Evolutionary conservation across 64 coral and sea anemone genomes (phyloP).

Genomic region (Montipora cactus): DNA sequence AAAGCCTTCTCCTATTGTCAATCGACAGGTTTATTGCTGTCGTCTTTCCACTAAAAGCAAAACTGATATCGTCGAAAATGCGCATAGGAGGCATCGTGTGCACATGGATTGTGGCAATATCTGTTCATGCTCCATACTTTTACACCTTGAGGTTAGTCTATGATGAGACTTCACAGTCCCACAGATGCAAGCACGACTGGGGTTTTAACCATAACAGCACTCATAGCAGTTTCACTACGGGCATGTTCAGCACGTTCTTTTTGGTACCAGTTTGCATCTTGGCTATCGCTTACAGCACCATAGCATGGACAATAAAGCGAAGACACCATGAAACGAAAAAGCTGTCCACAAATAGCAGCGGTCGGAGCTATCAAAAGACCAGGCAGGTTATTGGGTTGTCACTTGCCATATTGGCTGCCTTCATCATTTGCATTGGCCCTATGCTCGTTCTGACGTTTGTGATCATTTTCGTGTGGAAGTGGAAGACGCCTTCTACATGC

Average conservation of each 20-base stretch:
- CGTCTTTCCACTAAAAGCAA: constrained; percentile 23
- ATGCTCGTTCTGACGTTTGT: neutral
- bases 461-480: neutral
- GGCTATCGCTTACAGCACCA: neutral
- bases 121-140: constrained; percentile 8
- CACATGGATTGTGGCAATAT: constrained; percentile 12
- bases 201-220: neutral
- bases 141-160: constrained; percentile 2
- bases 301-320: neutral
- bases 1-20: constrained; percentile 31
- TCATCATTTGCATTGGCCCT: constrained; percentile 4
- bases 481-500: neutral
- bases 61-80: neutral
- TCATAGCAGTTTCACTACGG: neutral
- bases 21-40: constrained; percentile 39
- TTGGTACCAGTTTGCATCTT: neutral
- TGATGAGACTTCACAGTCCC: neutral
- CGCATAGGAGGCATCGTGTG: neutral
- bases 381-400: neutral
- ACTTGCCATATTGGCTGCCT: neutral
- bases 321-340: neutral
- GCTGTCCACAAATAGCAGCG: neutral
- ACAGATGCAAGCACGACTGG: neutral
- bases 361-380: neutral
- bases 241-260: neutral